These are phyloP conservation scores for Urocitellus parryii DNA, from an alignment of 2,113 vertebrate species.

Conservation along the genomic window DNA sequence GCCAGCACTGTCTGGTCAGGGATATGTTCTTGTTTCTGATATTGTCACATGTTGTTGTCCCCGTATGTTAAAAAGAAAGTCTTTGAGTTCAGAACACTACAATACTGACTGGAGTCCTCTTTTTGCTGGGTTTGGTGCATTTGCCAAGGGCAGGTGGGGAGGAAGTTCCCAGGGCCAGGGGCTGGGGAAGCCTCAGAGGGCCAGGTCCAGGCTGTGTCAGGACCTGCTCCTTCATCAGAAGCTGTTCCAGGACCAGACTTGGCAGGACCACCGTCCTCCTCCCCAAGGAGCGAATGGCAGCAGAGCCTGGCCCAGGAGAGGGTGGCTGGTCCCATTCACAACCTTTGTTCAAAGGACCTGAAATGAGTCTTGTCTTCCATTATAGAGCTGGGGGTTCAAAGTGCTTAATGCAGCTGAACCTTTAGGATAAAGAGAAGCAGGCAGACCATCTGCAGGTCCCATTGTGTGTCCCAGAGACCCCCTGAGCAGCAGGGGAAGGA, in stretches of 20 bases:
- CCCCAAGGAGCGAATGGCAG: background rate
- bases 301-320: background rate
- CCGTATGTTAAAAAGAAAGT: constrained; percentile 1
- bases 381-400: background rate
- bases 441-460: no score
- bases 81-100: background rate
- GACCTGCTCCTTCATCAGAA: background rate
- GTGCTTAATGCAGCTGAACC: background rate
- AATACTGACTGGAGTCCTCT: background rate
- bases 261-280: background rate
- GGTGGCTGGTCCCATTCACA: background rate
- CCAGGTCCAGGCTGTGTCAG: background rate
- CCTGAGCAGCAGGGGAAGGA: background rate
- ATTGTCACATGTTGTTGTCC: background rate
- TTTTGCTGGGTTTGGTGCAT: background rate
- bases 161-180: background rate
- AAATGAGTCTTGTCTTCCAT: background rate
- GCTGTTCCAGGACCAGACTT: rapidly evolving
- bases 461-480: background rate
- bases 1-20: background rate
- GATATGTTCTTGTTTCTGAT: background rate
- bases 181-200: background rate
- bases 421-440: background rate
- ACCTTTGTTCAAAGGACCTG: background rate
- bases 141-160: background rate